Evolutionary conservation across 2,113 vertebrate genomes (phyloP).

Genomic region (Anseranas semipalmata): DNA sequence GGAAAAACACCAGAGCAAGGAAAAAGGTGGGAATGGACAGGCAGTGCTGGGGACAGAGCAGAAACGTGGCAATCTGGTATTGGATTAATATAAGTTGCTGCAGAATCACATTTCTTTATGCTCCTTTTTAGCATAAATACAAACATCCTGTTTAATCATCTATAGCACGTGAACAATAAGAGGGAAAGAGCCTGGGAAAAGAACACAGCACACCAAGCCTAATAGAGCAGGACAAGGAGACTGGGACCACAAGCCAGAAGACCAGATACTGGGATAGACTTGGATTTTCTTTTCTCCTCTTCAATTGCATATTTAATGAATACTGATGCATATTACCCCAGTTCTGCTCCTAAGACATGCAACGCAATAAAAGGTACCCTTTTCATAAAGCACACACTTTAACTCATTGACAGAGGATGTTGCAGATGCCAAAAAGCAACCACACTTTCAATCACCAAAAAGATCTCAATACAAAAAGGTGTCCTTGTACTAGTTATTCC

Average conservation of each 20-base stretch:
- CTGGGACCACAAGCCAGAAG: neutral
- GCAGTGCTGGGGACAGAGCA: neutral
- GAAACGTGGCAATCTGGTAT: neutral
- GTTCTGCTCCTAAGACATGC: neutral
- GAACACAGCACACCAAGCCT: neutral
- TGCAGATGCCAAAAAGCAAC: neutral
- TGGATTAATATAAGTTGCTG: neutral
- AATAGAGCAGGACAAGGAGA: neutral
- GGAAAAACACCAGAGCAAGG: neutral
- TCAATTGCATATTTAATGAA: neutral
- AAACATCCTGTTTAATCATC: neutral
- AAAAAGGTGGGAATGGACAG: neutral
- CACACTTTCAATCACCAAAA: neutral
- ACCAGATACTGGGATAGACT: neutral
- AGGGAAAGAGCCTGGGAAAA: neutral
- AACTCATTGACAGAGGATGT: neutral
- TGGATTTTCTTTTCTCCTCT: neutral
- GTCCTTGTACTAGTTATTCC: neutral
- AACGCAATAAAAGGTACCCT: neutral
- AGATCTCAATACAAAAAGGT: neutral
- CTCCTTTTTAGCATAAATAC: neutral
- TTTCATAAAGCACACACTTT: neutral
- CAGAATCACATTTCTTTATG: neutral
- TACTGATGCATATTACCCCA: neutral
- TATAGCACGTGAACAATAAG: neutral